Evolutionary conservation across 2,113 vertebrate genomes (phyloP).

Genomic region (Pseudopipra pipra): DNA sequence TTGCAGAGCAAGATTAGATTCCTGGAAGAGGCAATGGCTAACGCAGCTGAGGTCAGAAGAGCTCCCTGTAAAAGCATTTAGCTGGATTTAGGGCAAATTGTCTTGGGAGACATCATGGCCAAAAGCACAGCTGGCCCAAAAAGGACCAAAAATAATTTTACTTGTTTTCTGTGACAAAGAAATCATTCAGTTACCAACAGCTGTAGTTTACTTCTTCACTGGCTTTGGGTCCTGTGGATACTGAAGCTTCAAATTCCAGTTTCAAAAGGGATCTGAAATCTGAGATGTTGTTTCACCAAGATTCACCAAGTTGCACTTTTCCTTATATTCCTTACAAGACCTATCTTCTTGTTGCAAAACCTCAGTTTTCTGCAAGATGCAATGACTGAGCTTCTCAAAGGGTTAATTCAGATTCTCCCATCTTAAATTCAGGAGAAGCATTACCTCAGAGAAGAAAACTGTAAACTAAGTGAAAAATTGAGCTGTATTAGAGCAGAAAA

Average conservation of each 20-base stretch:
- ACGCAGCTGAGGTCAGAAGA: conserved; percentile 73
- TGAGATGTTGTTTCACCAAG: not conserved
- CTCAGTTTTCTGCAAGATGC: not conserved
- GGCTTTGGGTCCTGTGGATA: not conserved
- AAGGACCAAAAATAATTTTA: not conserved
- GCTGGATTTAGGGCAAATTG: not conserved
- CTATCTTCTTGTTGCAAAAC: not conserved
- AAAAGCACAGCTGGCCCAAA: not conserved
- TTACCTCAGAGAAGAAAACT: conserved; percentile 73
- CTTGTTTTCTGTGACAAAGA: not conserved
- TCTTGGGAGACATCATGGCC: not conserved
- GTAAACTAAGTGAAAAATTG: conserved; percentile 73
- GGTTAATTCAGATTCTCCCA: not conserved
- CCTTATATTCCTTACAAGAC: not conserved
- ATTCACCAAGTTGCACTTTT: not conserved
- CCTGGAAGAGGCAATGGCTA: conserved; percentile 80
- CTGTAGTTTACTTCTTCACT: not conserved
- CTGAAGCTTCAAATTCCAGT: not conserved
- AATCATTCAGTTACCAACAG: not conserved
- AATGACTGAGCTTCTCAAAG: not conserved
- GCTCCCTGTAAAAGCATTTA: not conserved
- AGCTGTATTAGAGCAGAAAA: conserved; percentile 71
- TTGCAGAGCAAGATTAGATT: conserved; percentile 83
- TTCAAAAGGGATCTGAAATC: not conserved
- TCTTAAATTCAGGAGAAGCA: conserved; percentile 77